phyloP scores from a whole-genome alignment of 2,113 vertebrate genomes.

The Pelmatolapia mariae region DNA sequence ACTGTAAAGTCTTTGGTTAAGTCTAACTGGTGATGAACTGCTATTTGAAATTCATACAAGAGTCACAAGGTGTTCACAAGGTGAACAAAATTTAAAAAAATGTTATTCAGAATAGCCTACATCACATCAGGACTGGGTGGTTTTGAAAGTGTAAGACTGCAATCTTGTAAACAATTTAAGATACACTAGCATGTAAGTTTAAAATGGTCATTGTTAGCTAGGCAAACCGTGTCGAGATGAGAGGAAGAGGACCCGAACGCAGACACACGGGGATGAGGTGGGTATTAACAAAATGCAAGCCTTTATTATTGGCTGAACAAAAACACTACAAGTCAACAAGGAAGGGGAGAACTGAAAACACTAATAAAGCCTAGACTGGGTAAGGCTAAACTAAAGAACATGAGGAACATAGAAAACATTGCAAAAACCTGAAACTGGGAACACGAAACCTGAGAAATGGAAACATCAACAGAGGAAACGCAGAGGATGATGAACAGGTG shows the following conservation, averaged over 20 bases:
- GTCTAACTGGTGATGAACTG: not conserved
- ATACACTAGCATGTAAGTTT: not conserved
- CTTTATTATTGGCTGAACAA: not conserved
- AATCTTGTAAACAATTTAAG: not conserved
- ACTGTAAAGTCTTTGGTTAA: not conserved
- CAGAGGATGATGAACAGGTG: no score
- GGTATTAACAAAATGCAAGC: not conserved
- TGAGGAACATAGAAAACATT: not conserved
- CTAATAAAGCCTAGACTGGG: not conserved
- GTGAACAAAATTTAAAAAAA: fast-evolving
- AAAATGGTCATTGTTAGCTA: not conserved
- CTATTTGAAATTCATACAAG: not conserved
- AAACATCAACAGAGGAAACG: no score
- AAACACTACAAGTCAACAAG: not conserved
- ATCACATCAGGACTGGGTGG: not conserved
- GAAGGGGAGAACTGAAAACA: not conserved
- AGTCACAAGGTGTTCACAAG: not conserved
- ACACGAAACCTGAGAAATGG: no score
- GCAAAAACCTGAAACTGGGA: no score
- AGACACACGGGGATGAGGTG: not conserved
- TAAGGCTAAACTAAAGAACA: not conserved
- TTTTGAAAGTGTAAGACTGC: not conserved
- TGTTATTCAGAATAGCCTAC: not conserved
- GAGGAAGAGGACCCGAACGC: not conserved
- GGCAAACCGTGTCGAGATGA: not conserved